phyloP scores from a whole-genome alignment of 2,797 vertebrate species.

The Emydoidea blandingii region DNA sequence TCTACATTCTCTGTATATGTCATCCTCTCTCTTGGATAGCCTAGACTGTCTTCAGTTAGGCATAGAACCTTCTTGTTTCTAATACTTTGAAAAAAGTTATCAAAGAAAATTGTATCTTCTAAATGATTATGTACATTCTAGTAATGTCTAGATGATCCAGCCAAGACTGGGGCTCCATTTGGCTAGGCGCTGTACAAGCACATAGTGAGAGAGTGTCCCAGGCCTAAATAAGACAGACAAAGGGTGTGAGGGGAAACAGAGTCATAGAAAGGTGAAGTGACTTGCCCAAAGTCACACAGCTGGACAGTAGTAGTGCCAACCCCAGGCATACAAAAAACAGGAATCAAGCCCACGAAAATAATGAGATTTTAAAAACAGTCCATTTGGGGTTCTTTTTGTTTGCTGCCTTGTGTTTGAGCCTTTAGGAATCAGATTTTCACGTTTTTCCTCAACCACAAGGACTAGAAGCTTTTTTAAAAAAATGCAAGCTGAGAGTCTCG shows the following conservation, averaged over 20 bases:
- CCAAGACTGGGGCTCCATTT: neutral
- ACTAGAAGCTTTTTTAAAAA: neutral
- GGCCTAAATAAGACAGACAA: neutral
- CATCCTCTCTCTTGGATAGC: neutral
- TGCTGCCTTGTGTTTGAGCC: neutral
- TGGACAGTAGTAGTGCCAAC: neutral
- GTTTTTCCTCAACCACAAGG: neutral
- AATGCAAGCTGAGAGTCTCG: accelerated
- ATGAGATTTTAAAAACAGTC: neutral
- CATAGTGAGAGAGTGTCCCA: neutral
- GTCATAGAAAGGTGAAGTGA: neutral
- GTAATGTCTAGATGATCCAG: neutral
- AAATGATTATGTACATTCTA: conserved; percentile 15
- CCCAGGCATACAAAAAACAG: neutral
- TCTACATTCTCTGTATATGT: neutral
- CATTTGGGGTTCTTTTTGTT: neutral
- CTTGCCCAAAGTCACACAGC: neutral
- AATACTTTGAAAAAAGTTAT: conserved; percentile 18
- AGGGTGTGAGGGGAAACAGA: neutral
- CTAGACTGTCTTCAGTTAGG: conserved; percentile 17
- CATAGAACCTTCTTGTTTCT: conserved; percentile 48
- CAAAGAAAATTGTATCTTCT: conserved; percentile 17
- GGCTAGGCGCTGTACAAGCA: neutral
- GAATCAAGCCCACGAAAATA: neutral
- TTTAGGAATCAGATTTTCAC: neutral